Evolutionary conservation across 37 sponge, comb jelly and placozoan species (phyloP).

Genomic region (Geodia barretti): DNA sequence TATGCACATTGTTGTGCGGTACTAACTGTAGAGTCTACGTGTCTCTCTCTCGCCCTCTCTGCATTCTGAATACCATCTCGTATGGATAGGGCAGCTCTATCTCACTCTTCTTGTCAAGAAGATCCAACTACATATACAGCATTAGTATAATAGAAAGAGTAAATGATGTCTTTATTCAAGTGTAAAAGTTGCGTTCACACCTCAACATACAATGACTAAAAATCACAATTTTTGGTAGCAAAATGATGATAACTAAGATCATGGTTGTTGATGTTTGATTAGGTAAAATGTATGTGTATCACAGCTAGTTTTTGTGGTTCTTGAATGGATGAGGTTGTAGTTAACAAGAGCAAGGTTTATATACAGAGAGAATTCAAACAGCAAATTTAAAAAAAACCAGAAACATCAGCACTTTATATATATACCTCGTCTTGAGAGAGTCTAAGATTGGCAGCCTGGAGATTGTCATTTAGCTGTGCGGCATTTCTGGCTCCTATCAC

Average conservation of each 20-base stretch:
- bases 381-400: neutral
- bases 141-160: no score
- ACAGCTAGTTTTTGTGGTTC: neutral
- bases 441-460: constrained; percentile 42
- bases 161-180: no score
- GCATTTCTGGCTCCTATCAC: constrained; percentile 81
- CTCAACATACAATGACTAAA: no score
- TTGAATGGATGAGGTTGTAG: neutral
- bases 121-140: constrained; percentile 43
- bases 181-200: no score
- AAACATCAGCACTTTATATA: neutral
- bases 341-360: neutral
- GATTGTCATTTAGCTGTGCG: constrained; percentile 80
- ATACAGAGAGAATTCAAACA: neutral
- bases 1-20: no score
- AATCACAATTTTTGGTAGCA: no score
- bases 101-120: constrained; percentile 58
- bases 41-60: constrained; percentile 48
- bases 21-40: no score
- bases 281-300: neutral
- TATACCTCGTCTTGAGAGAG: constrained; percentile 80
- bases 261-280: neutral
- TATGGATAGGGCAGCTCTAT: constrained; percentile 85
- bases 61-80: constrained; percentile 81
- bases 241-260: no score